These are phyloP conservation scores for Candoia aspera DNA, from an alignment of 2,113 vertebrate genomes.

Conservation along the genomic window DNA sequence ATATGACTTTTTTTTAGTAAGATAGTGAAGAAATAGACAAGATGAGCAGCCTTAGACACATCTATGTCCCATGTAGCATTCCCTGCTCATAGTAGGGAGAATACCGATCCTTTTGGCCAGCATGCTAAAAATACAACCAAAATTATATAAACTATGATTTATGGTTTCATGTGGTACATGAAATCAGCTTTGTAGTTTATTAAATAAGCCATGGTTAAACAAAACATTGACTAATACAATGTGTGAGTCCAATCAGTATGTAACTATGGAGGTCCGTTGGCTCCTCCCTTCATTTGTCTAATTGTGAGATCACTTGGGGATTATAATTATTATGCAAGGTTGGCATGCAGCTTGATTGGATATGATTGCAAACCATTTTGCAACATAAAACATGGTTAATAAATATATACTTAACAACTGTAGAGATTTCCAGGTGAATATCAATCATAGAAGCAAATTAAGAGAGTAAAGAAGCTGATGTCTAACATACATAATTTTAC, in stretches of 20 bases:
- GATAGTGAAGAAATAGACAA: not conserved
- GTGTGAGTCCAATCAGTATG: not conserved
- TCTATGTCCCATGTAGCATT: not conserved
- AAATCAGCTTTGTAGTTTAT: not conserved
- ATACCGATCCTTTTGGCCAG: not conserved
- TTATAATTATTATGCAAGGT: not conserved
- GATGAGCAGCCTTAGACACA: not conserved
- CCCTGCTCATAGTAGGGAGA: not conserved
- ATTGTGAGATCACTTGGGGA: conserved; percentile 10
- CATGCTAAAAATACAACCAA: not conserved
- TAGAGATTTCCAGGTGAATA: not conserved
- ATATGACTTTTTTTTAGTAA: not conserved
- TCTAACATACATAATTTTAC: not conserved
- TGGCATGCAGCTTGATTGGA: not conserved
- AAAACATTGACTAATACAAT: not conserved
- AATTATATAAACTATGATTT: not conserved
- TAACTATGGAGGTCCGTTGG: not conserved
- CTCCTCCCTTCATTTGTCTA: not conserved
- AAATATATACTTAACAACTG: not conserved
- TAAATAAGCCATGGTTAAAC: not conserved
- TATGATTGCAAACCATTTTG: conserved; percentile 12
- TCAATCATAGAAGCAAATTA: not conserved
- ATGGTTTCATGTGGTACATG: not conserved
- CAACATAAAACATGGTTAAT: not conserved
- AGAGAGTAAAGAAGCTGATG: not conserved